Conservation (phyloP, 2,113 vertebrate genomes). For the Zosterops hypoxanthus region DNA sequence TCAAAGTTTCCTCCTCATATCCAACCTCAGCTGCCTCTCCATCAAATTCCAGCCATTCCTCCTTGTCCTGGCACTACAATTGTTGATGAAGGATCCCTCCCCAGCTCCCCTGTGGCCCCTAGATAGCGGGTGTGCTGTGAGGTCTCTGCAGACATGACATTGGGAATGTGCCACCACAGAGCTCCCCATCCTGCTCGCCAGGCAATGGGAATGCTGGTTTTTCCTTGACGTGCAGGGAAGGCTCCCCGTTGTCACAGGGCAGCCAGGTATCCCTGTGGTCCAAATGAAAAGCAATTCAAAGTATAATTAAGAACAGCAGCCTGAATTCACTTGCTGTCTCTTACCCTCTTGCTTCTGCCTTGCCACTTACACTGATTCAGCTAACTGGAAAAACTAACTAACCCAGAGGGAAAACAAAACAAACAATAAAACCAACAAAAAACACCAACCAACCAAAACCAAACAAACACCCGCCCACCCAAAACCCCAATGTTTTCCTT, state of each 20-base stretch:
- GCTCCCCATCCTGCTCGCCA: not conserved
- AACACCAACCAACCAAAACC: not conserved
- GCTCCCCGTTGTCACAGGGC: not conserved
- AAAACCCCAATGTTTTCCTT: not conserved
- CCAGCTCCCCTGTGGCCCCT: not conserved
- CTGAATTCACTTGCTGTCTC: not conserved
- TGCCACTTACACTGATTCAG: not conserved
- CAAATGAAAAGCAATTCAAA: not conserved
- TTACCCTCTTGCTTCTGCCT: not conserved
- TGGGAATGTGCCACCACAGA: rapidly evolving
- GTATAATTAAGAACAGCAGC: not conserved
- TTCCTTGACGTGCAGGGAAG: no score
- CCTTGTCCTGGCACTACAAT: no score
- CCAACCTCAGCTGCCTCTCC: not conserved
- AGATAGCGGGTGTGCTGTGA: rapidly evolving
- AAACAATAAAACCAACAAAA: no score
- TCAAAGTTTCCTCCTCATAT: not conserved
- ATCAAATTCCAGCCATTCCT: not conserved
- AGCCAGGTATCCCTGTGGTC: not conserved
- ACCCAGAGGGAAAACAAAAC: not conserved
- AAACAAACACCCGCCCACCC: no score
- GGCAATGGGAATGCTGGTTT: no score
- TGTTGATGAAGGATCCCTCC: not conserved
- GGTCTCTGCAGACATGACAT: rapidly evolving
- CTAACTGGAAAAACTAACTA: not conserved